phyloP scores from a whole-genome alignment of 2,888 invertebrate species.

The Drosophila pseudotakahashii region DNA sequence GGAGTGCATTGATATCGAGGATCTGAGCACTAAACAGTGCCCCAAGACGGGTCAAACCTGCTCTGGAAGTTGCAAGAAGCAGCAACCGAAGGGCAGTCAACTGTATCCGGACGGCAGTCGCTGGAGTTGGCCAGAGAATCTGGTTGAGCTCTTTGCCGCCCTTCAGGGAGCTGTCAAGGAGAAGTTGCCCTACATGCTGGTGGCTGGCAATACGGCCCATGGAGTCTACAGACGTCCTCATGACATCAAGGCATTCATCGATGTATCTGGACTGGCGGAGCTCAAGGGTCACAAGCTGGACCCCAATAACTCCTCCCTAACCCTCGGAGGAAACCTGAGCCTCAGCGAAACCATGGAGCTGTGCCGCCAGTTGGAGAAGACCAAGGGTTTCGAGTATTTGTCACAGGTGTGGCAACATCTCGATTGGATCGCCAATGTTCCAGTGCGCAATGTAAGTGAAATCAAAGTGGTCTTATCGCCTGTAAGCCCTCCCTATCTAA shows the following conservation, averaged over 20 bases:
- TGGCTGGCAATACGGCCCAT: constrained; percentile 91
- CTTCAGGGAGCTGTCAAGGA: constrained; percentile 81
- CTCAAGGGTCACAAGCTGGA: constrained; percentile 84
- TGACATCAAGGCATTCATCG: constrained; percentile 86
- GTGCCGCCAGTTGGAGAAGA: constrained; percentile 83
- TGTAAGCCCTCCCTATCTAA: constrained; percentile 23
- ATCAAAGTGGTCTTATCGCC: constrained; percentile 7
- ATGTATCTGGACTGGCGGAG: constrained; percentile 87
- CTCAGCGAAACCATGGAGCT: constrained; percentile 85
- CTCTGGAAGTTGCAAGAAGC: constrained; percentile 76
- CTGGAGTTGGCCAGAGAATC: constrained; percentile 78
- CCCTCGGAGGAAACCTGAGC: constrained; percentile 84
- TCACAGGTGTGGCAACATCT: constrained; percentile 85
- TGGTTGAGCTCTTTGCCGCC: constrained; percentile 65
- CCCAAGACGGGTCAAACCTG: constrained; percentile 83
- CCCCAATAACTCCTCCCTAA: constrained; percentile 55
- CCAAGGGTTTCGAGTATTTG: constrained; percentile 86
- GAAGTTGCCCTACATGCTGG: constrained; percentile 86
- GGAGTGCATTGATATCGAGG: constrained; percentile 85
- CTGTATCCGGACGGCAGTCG: constrained; percentile 69
- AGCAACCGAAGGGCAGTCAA: constrained; percentile 33
- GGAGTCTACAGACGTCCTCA: constrained; percentile 85
- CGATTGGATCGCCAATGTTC: constrained; percentile 88
- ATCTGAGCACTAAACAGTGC: constrained; percentile 84
- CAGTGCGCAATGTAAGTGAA: constrained; percentile 88